These are phyloP conservation scores for Sebastes kiyomatsui DNA, from an alignment of 2,797 vertebrate species.

Conservation along the genomic window DNA sequence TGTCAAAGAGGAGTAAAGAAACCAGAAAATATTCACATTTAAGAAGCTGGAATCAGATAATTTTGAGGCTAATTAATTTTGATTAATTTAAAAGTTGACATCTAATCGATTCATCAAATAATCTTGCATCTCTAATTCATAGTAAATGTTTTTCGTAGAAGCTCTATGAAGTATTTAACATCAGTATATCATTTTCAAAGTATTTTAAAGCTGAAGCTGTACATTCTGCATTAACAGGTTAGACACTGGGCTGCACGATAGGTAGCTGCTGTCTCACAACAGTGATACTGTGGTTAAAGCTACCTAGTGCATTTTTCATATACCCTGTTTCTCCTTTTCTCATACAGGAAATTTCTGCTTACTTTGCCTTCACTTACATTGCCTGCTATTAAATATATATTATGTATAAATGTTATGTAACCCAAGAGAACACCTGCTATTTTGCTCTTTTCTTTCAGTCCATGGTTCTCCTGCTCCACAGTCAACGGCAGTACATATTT, in stretches of 20 bases:
- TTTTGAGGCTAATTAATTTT: no score
- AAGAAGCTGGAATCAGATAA: no score
- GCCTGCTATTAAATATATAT: constrained; percentile 32
- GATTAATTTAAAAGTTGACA: no score
- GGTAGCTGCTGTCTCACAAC: constrained; percentile 4
- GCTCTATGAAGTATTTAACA: background rate
- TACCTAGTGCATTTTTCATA: constrained; percentile 43
- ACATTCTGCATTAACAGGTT: background rate
- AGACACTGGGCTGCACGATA: background rate
- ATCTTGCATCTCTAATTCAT: no score
- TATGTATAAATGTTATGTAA: constrained; percentile 41
- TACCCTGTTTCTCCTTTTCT: constrained; percentile 16
- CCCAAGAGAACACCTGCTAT: constrained; percentile 16
- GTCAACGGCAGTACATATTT: constrained; percentile 98
- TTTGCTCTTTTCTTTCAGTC: constrained; percentile 83
- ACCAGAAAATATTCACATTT: no score
- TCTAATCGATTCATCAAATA: no score
- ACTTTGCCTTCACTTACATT: background rate
- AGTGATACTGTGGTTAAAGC: background rate
- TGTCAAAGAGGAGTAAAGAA: no score
- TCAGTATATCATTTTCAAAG: background rate
- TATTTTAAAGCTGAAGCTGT: background rate
- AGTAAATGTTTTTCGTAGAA: background rate
- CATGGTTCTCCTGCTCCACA: constrained; percentile 97
- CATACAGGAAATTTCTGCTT: constrained; percentile 16